A percentile compares a stretch with the other conserved stretches of the same genome.
Conservation (phyloP, 2,888 invertebrate species). For the Himalopsyche anomala region DNA sequence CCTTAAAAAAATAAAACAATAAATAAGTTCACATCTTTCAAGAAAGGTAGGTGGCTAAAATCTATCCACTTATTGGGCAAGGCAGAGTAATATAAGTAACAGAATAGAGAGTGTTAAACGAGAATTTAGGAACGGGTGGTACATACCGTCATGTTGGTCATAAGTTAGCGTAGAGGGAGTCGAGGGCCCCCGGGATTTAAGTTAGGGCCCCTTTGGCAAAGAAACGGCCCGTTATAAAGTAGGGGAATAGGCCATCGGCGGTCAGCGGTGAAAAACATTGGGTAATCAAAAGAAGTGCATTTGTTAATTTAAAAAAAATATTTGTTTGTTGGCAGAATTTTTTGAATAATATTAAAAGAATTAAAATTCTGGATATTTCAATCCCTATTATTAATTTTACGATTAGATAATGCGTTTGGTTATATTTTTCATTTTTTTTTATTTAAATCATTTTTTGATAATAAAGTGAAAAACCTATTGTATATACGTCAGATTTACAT, state of each 20-base stretch:
- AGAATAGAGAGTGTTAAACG: conserved; percentile 14
- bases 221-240: conserved; percentile 31
- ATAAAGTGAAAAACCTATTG: no score
- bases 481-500: no score
- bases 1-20: no score
- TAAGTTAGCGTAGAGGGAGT: conserved; percentile 16
- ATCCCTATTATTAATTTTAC: no score
- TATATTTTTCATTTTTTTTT: no score
- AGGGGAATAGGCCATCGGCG: conserved; percentile 26
- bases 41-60: neutral
- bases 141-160: conserved; percentile 34
- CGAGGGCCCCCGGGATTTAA: conserved; percentile 30
- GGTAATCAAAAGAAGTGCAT: neutral
- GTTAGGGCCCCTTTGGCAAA: conserved; percentile 30
- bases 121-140: neutral
- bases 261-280: conserved; percentile 1
- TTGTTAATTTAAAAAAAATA: no score
- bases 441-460: no score
- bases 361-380: no score
- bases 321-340: no score
- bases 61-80: neutral
- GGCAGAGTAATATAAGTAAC: neutral
- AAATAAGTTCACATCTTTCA: no score
- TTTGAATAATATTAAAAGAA: no score
- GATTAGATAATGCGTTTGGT: no score